Evolutionary conservation across 2,113 vertebrate species (phyloP).

Genomic region (Vimba vimba): DNA sequence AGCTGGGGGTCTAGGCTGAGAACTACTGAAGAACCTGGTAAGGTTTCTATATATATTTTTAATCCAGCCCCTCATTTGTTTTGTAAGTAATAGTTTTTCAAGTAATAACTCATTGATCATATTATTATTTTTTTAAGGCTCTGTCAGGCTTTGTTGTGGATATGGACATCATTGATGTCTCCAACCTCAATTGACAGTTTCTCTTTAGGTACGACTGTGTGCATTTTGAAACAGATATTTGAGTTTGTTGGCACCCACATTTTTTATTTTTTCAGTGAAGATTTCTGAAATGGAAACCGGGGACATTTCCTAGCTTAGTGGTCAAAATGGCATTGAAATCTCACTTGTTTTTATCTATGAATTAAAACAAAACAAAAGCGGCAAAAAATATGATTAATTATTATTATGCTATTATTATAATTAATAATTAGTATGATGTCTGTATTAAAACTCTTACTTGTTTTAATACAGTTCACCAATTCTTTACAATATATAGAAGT

Average conservation of each 20-base stretch:
- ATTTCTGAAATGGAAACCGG: too few relatives aligned
- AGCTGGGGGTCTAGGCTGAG: background rate
- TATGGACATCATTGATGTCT: conserved; percentile 96
- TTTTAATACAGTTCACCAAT: too few relatives aligned
- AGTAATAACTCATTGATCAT: background rate
- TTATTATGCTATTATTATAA: too few relatives aligned
- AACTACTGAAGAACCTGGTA: background rate
- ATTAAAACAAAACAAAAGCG: too few relatives aligned
- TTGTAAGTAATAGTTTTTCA: too few relatives aligned
- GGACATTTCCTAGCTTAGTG: too few relatives aligned
- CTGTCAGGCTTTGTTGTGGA: conserved; percentile 97
- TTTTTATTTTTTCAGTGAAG: background rate
- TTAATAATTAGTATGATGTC: too few relatives aligned
- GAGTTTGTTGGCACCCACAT: background rate
- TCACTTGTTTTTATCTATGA: too few relatives aligned
- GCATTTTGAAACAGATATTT: background rate
- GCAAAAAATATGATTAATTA: too few relatives aligned
- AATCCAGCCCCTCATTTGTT: background rate
- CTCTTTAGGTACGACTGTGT: conserved; percentile 73
- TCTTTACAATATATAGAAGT: too few relatives aligned
- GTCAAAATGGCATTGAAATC: background rate
- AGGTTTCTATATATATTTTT: background rate
- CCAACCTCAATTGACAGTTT: conserved; percentile 97
- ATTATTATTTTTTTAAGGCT: conserved; percentile 40
- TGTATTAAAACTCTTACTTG: too few relatives aligned